These are phyloP conservation scores for Falcunculus frontatus DNA, from an alignment of 2,113 vertebrate species.

Conservation along the genomic window DNA sequence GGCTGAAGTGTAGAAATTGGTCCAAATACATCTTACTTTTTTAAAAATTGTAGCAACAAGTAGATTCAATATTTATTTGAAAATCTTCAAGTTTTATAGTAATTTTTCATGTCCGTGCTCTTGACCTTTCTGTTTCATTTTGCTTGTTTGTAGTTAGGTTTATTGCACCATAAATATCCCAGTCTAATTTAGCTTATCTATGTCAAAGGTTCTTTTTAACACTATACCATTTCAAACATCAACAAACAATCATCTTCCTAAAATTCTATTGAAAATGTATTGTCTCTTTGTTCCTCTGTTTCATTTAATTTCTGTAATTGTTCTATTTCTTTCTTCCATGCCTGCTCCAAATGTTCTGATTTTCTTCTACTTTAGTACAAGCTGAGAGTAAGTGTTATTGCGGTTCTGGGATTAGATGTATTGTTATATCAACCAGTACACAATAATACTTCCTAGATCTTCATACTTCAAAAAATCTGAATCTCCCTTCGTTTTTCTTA, in stretches of 20 bases:
- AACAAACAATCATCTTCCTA: not conserved
- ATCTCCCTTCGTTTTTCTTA: not conserved
- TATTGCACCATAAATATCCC: not conserved
- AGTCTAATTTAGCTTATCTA: not conserved
- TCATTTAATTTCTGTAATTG: not conserved
- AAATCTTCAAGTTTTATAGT: not conserved
- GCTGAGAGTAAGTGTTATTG: not conserved
- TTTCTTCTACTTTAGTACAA: not conserved
- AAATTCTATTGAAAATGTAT: not conserved
- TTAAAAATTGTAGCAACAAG: not conserved
- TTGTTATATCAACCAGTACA: not conserved
- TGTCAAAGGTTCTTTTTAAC: not conserved
- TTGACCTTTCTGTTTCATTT: not conserved
- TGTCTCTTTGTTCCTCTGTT: not conserved
- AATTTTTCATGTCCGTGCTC: not conserved
- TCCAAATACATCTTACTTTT: not conserved
- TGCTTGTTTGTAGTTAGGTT: not conserved
- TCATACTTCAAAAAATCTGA: not conserved
- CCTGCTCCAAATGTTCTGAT: not conserved
- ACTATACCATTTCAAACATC: not conserved
- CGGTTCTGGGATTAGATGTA: not conserved
- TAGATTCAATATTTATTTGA: not conserved
- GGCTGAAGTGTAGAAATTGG: not conserved
- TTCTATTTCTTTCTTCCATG: not conserved
- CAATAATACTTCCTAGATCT: not conserved